phyloP scores from a whole-genome alignment of 2,113 vertebrate genomes.

The Pholis gunnellus region DNA sequence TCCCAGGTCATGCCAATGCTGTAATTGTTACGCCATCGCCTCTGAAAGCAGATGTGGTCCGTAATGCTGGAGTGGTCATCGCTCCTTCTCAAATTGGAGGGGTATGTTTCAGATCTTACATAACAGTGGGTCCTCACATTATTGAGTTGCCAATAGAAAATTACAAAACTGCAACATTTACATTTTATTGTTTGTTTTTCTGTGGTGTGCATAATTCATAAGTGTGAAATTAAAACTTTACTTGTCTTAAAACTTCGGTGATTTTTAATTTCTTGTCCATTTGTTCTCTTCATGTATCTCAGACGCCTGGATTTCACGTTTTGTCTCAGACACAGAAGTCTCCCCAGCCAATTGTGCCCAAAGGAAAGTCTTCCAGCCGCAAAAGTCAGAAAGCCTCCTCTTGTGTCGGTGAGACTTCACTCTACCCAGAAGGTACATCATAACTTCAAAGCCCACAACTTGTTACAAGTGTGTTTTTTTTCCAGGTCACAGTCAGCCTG shows the following conservation, averaged over 20 bases:
- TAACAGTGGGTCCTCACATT: not conserved
- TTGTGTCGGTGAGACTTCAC: constrained; percentile 83
- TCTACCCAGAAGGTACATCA: not conserved
- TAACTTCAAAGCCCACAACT: not conserved
- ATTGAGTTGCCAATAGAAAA: not conserved
- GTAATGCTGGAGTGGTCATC: constrained; percentile 88
- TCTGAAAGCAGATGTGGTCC: constrained; percentile 88
- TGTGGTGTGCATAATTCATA: not conserved
- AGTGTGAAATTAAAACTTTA: not conserved
- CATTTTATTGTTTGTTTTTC: not conserved
- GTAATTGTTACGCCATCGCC: constrained; percentile 91
- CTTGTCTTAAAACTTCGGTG: not conserved
- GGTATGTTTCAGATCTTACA: constrained; percentile 78
- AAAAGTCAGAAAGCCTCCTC: constrained; percentile 83
- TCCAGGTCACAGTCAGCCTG: constrained; percentile 83
- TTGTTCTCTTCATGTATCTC: constrained; percentile 20
- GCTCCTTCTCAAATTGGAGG: constrained; percentile 85
- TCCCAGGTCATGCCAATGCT: constrained; percentile 86
- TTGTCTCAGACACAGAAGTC: constrained; percentile 77
- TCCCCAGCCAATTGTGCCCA: constrained; percentile 82
- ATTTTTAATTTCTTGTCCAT: not conserved
- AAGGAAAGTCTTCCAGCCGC: constrained; percentile 85
- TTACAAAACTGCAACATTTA: not conserved
- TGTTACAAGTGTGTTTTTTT: not conserved
- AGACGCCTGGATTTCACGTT: constrained; percentile 88